Evolutionary conservation across 1,140 invertebrate species (phyloP).

Genomic region (Neodiprion virginianus): DNA sequence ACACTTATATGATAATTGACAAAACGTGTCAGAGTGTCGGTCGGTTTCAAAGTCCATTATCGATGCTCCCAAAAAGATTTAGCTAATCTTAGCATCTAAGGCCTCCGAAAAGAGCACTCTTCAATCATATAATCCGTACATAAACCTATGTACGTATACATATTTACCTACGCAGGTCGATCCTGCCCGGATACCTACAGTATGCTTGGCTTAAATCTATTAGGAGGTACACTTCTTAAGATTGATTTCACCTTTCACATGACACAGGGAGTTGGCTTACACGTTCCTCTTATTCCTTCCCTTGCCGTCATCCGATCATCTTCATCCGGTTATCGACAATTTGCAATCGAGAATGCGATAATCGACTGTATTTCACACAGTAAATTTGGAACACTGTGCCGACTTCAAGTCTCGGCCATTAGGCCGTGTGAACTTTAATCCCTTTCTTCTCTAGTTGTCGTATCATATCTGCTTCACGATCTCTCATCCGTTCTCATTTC

Average conservation of each 20-base stretch:
- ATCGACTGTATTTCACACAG: too few relatives aligned
- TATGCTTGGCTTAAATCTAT: slow-evolving; percentile 4
- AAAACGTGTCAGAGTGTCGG: too few relatives aligned
- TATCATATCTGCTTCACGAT: background rate
- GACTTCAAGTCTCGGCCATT: too few relatives aligned
- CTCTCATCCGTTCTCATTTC: background rate
- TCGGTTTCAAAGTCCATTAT: background rate
- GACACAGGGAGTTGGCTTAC: background rate
- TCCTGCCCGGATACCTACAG: background rate
- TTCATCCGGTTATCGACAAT: too few relatives aligned
- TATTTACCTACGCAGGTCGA: background rate
- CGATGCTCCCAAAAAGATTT: background rate
- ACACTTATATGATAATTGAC: too few relatives aligned
- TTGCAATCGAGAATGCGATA: too few relatives aligned
- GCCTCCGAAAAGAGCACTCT: background rate
- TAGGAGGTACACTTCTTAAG: background rate
- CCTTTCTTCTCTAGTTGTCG: too few relatives aligned
- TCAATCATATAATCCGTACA: slow-evolving; percentile 6
- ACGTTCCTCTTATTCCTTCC: background rate
- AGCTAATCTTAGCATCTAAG: slow-evolving; percentile 1
- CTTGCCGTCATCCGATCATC: background rate
- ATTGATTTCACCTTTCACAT: background rate
- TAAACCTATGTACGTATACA: slow-evolving; percentile 5
- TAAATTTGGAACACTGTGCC: too few relatives aligned
- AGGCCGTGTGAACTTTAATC: too few relatives aligned